These are phyloP conservation scores for Dufourea novaeangliae DNA, from an alignment of 1,140 invertebrate species.

Conservation along the genomic window DNA sequence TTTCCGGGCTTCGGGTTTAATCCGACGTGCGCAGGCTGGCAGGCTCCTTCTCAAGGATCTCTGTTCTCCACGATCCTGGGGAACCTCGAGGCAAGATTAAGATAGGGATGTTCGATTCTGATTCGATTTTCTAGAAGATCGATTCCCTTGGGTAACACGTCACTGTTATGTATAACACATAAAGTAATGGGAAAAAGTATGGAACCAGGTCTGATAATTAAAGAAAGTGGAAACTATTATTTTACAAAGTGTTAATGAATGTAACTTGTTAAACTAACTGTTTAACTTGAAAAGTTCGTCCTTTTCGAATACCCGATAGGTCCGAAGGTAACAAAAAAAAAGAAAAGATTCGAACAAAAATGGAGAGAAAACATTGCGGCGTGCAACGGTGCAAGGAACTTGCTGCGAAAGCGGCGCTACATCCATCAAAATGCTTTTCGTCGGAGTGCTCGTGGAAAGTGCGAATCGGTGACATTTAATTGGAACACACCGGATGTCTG, in stretches of 20 bases:
- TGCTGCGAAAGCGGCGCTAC: conserved; percentile 42
- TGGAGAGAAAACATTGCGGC: conserved; percentile 51
- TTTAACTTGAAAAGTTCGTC: no score
- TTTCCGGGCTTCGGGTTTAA: conserved; percentile 2
- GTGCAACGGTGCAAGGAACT: conserved; percentile 36
- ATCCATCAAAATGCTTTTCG: conserved; percentile 59
- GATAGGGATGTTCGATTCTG: no score
- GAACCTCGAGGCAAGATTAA: not conserved
- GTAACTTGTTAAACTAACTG: no score
- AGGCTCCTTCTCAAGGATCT: conserved; percentile 2
- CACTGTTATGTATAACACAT: no score
- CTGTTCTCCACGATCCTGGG: conserved; percentile 13
- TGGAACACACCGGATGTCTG: conserved; percentile 40
- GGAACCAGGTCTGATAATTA: no score
- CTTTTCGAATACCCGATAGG: not conserved
- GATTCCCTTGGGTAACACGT: no score
- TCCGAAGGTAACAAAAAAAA: conserved; percentile 10
- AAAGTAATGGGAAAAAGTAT: no score
- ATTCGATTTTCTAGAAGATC: no score
- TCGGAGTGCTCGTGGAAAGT: conserved; percentile 29
- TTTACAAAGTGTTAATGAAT: no score
- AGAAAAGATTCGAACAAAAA: not conserved
- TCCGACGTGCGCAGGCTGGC: not conserved
- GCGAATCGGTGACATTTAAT: conserved; percentile 63
- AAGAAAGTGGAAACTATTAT: no score